Conservation (phyloP, 2,888 invertebrate genomes). For the Pimpla rufipes region DNA sequence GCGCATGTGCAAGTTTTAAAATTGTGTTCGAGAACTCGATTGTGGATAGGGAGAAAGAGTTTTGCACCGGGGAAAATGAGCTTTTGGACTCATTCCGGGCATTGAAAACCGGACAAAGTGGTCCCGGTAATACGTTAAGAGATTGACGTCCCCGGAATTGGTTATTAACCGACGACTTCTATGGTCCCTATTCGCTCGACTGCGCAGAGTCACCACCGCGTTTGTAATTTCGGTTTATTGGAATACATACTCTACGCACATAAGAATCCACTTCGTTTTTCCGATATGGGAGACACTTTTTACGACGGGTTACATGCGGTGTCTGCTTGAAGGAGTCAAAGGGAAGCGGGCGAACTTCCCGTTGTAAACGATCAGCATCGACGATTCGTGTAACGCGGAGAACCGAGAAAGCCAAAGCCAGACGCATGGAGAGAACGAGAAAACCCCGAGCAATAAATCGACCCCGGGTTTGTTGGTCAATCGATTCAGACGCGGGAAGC, state of each 20-base stretch:
- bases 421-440: not conserved
- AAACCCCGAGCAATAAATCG: constrained; percentile 11
- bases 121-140: constrained; percentile 80
- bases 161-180: constrained; percentile 80
- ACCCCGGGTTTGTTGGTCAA: constrained; percentile 13
- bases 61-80: constrained; percentile 70
- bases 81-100: constrained; percentile 69
- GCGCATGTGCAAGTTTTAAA: constrained; percentile 27
- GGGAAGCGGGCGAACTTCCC: constrained; percentile 11
- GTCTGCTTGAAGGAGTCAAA: not conserved
- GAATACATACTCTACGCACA: not conserved
- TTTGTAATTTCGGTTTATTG: constrained; percentile 27
- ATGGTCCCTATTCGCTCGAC: constrained; percentile 60
- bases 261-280: constrained; percentile 2
- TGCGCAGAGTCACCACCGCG: constrained; percentile 20
- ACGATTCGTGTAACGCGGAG: constrained; percentile 43
- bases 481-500: constrained; percentile 13
- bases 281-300: not conserved
- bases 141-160: constrained; percentile 83
- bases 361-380: constrained; percentile 8
- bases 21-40: not conserved
- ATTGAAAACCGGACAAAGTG: constrained; percentile 67
- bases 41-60: constrained; percentile 69
- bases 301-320: constrained; percentile 1
- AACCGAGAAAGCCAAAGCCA: not conserved